Evolutionary conservation across 2,113 vertebrate genomes (phyloP), one percentile per base, ranked within the genome.

Genomic region (Tautogolabrus adspersus): DNA sequence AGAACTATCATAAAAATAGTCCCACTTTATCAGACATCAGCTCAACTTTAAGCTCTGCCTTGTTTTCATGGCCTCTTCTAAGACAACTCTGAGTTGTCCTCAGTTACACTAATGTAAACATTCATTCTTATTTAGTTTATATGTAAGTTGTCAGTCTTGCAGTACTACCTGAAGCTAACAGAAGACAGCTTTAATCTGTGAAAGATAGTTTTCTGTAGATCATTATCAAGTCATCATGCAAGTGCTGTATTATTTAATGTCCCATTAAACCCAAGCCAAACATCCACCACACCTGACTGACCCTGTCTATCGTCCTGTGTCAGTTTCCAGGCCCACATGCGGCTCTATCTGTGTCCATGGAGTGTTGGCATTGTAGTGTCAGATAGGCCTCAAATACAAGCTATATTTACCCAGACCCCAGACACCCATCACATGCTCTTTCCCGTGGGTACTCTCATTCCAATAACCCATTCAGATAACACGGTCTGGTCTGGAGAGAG

Each of bases 371-470:
- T 56, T 58, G 51, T 42, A 22, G 57, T n/a, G 44, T 84, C 87
- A 83, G 86, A 89, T 87, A 87, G 72, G 66, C 47, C 72, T 52
- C 57, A 66, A 81, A 81, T 87, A 63, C 56, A 26, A 37, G 64
- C 76, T 90, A 88, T 88, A 87, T 88, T 90, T 90, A 89, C 58
- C 49, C 61, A 44, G 77, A 79, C 74, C 63, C 49, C 52, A 40
- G 66, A 75, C 44, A 80, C 59, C 66, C 37, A 57, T 86, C 77
- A 72, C 71, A 61, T n/a, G 57, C 51, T 71, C 21, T 77, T 46
- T 77, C 40, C 51, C 2, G 37, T 79, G 68, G 54, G 71, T 65
- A 61, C 68, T 74, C 67, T 30, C 10, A 6, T 18, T 10, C 38
- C 40, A 69, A 30, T 76, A 80, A 58, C 64, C 23, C 66, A 52